These are phyloP conservation scores for Thryonomys swinderianus DNA, from an alignment of 2,113 vertebrate species.

Conservation along the genomic window DNA sequence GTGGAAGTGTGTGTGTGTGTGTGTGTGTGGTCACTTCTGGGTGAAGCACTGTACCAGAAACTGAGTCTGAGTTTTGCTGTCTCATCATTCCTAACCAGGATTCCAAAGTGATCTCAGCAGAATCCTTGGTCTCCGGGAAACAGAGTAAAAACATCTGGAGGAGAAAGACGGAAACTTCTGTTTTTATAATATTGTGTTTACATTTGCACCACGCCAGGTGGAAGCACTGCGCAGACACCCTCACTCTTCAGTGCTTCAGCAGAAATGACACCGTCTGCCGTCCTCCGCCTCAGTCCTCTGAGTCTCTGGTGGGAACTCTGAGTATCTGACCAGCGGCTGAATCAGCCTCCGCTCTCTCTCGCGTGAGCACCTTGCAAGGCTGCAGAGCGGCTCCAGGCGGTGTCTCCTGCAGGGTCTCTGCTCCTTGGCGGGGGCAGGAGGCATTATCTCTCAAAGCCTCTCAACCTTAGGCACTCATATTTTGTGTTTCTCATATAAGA, in stretches of 20 bases:
- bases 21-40: neutral
- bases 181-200: neutral
- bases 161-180: neutral
- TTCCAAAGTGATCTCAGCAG: neutral
- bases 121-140: neutral
- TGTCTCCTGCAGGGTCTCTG: neutral
- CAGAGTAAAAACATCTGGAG: neutral
- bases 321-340: neutral
- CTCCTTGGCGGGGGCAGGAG: neutral
- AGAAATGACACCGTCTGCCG: neutral
- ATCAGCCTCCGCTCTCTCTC: neutral
- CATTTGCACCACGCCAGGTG: neutral
- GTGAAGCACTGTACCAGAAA: accelerated
- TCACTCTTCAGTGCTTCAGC: neutral
- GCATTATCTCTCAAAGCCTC: neutral
- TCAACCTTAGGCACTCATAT: neutral
- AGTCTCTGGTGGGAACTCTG: neutral
- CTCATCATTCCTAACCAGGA: neutral
- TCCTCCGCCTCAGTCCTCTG: too few species aligned
- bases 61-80: neutral
- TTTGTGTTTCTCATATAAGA: neutral
- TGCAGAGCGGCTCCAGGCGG: accelerated
- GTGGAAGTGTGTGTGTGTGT: neutral
- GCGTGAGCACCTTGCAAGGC: neutral
- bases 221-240: neutral